Conservation (phyloP, 1,140 invertebrate genomes). For the Doryteuthis pealeii region DNA sequence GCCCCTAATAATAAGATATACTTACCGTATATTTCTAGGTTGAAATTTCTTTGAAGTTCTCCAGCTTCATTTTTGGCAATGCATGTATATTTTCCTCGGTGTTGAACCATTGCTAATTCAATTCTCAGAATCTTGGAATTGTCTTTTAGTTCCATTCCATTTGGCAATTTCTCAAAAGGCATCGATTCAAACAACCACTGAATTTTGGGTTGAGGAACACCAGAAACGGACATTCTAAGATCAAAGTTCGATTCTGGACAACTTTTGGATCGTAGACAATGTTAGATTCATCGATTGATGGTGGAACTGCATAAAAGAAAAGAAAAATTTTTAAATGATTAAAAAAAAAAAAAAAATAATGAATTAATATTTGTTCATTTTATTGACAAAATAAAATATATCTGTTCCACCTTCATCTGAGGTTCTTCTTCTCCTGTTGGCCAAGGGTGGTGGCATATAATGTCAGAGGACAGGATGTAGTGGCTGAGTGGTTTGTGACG, state of each 20-base stretch:
- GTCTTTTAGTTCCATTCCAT: conserved; percentile 28
- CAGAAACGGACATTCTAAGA: conserved; percentile 62
- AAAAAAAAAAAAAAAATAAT: conserved; percentile 13
- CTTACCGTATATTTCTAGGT: conserved; percentile 63
- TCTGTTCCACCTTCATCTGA: no score
- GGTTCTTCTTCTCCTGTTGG: no score
- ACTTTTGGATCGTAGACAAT: conserved; percentile 57
- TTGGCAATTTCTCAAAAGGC: conserved; percentile 22
- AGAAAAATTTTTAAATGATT: not conserved
- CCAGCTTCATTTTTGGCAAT: conserved; percentile 65
- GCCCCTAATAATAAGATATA: no score
- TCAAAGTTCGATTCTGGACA: conserved; percentile 48
- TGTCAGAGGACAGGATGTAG: no score
- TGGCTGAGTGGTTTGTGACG: no score
- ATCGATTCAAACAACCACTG: conserved; percentile 52
- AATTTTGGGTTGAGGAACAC: conserved; percentile 58
- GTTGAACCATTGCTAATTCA: conserved; percentile 34
- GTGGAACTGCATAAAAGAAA: conserved; percentile 51
- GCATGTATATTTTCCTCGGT: conserved; percentile 61
- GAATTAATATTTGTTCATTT: not conserved
- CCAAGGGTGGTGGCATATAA: no score
- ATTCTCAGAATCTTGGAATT: conserved; percentile 46
- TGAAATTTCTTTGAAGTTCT: conserved; percentile 58
- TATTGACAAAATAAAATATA: not conserved
- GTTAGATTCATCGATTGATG: conserved; percentile 63